Conservation (phyloP, 2,888 invertebrate genomes). For the Chirona hameri region DNA sequence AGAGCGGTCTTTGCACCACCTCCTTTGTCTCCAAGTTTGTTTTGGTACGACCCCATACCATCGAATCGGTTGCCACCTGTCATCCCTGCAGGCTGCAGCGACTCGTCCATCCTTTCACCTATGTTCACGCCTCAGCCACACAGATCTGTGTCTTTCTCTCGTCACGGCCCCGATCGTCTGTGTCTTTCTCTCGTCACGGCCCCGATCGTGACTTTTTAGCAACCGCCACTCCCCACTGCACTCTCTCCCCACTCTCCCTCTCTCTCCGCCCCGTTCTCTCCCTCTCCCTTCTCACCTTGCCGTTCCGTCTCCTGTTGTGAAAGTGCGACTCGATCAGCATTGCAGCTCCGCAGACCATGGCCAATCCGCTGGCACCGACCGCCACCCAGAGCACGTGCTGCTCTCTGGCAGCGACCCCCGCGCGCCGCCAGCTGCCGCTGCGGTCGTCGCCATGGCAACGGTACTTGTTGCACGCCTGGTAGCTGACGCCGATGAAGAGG, state of each 20-base stretch:
- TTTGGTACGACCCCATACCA: too few relatives aligned
- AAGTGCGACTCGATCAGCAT: neutral
- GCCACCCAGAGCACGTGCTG: neutral
- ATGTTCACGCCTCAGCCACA: neutral
- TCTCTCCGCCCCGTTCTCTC: neutral
- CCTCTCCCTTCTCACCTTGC: neutral
- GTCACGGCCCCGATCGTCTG: neutral
- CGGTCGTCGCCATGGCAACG: conserved; percentile 24
- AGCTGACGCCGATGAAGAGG: conserved; percentile 24
- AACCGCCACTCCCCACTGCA: neutral
- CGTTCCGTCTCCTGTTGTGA: too few relatives aligned
- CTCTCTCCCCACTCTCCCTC: neutral
- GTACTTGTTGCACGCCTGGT: conserved; percentile 25
- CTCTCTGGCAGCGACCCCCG: neutral
- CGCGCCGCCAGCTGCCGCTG: neutral
- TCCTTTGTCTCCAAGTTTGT: too few relatives aligned
- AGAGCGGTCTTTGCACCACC: too few relatives aligned
- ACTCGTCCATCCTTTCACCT: neutral
- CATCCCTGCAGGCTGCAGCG: neutral
- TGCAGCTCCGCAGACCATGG: neutral
- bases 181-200: neutral
- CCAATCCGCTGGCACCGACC: neutral
- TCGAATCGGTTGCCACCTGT: too few relatives aligned
- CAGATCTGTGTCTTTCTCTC: neutral
- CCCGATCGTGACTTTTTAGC: neutral